Conservation (phyloP, 1,140 invertebrate species). For the Conus ventricosus region DNA sequence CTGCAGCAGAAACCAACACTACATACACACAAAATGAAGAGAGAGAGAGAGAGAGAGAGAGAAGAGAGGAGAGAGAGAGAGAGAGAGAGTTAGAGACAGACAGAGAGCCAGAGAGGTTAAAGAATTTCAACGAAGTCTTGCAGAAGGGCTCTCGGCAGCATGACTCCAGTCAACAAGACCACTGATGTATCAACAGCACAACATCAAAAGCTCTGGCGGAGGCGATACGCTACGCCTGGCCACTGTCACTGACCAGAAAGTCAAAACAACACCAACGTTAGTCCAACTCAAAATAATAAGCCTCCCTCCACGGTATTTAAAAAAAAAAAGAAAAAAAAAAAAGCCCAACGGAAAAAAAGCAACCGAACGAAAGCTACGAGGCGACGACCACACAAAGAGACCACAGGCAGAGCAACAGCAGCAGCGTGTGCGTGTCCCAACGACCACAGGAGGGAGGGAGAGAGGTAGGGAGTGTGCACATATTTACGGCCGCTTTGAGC, state of each 20-base stretch:
- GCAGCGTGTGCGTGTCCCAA: background rate
- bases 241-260: background rate
- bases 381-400: background rate
- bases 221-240: background rate
- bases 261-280: background rate
- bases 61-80: background rate
- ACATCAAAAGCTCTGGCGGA: background rate
- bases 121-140: background rate
- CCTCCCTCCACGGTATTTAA: too few species aligned
- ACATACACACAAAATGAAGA: background rate
- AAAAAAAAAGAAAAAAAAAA: conserved; percentile 5
- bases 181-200: too few species aligned
- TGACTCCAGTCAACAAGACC: background rate
- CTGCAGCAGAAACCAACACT: background rate
- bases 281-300: too few species aligned
- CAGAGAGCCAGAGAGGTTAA: background rate
- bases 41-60: background rate
- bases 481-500: conserved; percentile 65
- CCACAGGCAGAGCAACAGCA: background rate
- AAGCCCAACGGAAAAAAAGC: background rate
- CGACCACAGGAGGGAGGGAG: background rate
- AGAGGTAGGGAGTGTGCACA: conserved; percentile 30
- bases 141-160: too few species aligned
- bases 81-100: background rate
- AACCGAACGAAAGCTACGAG: background rate